Base-by-base conservation (phyloP, 2,797 vertebrate genomes). In the Anguilla megastoma region DNA sequence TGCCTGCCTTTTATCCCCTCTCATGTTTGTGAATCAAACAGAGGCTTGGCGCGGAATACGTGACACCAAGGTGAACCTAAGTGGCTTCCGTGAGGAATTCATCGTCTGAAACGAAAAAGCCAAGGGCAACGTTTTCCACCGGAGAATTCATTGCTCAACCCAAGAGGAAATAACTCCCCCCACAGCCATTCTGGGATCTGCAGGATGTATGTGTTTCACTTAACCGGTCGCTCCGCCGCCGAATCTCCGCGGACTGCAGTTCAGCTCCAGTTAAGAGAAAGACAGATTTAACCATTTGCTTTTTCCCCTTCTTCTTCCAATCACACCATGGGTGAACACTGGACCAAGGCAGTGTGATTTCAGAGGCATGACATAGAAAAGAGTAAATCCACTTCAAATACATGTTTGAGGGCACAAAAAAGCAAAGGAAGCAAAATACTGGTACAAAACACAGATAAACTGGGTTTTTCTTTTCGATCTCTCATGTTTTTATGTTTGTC, bases 21-120 rank as follows among this genome's bases (percentile, higher is more conserved):
- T 36, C 24, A 3, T 82, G 79, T 82, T 82, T 82, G 79, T n/a
- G 79, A 82, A 82, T 82, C 79, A 50, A 82, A 82, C 79, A n/a
- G 79, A 82, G 45, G 79, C 79, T 24, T 87, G 87, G 88, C 84
- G 50, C 45, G 90, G 92, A 90, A 92, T 92, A 91, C 90, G 91
- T 94, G 94, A 92, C 93, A 95, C 95, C 92, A 94, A 95, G 94
- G 94, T 94, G 94, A 94, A 94, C 91, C 91, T 83, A 86, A 88
- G 90, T 85, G 91, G 90, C 88, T 91, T 94, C 93, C 92, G 74
- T 87, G 89, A 92, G 93, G 93, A 91, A 91, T 86, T 89, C 48
- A 60, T 58, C 90, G 91, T 90, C 93, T 94, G 92, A 94, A 94
- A 93, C 90, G 90, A 88, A 90, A 91, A 89, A 90, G 92, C 94